Base-by-base conservation (phyloP, 2,113 vertebrate genomes). In the Furnarius figulus region DNA sequence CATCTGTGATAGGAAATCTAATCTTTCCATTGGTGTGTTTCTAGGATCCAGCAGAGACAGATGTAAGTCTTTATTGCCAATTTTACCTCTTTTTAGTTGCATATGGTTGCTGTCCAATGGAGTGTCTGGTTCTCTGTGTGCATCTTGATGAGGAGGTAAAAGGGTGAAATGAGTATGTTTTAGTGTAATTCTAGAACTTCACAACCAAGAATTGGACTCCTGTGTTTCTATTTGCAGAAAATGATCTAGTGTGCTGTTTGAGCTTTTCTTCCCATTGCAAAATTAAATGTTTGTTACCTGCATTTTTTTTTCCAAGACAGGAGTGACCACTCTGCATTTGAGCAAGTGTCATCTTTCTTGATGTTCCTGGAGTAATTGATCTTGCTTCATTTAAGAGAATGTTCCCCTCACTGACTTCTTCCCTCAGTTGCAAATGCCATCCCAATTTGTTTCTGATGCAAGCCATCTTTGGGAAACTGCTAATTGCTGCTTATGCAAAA, bases 131-230 rank as follows among this genome's bases (percentile, higher is more conserved):
- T 87, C 91, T 88, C 75, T 93, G 35, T 47, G 33, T 84, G 61
- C 68, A 86, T 90, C 89, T 85, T 93, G 63, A 91, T 87, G 76
- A 95, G 68, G 47, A 87, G 55, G 71, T 82, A 88, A 77, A 96
- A 88, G 53, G 58, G 71, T 77, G 42, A 82, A 90, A 95, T 87
- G 74, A 79, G 44, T 31, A 47, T 68, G 37, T 52, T 39, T 87
- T 55, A 92, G 65, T 44, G 23, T 87, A 78, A 87, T 79, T 66
- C 49, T 70, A n/a, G 76, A 85, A 93, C 73, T 83, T 94, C 58
- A 58, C 67, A 88, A 53, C 72, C 82, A 78, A 85, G 85, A 85
- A 85, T 46, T 91, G 72, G 56, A 71, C 62, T 91, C 79, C 30
- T 47, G 44, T 58, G 75, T 73, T 92, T 83, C 53, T 71, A 30